Evolutionary conservation across 2,113 vertebrate genomes (phyloP), one percentile per base, ranked within the genome.

Genomic region (Pseudonaja textilis): DNA sequence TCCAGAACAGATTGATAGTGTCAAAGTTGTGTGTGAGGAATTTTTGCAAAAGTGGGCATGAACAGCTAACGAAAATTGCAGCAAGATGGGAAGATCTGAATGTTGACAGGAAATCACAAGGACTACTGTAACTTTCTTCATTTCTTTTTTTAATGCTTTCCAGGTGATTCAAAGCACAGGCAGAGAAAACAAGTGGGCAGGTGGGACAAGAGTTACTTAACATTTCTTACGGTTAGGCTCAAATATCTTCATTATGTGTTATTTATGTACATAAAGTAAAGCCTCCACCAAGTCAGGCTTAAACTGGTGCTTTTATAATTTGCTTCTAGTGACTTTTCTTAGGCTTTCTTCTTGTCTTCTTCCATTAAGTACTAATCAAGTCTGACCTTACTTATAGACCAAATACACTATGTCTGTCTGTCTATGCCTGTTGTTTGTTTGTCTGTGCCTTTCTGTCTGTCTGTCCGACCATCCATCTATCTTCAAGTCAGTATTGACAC

Each of bases 1-100:
- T 64, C 89, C 81, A 90, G 81, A 47, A 90, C 81, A 64, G 89
- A 87, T 52, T 93, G 92, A 52, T 11, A 86, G 74, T 90, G 74
- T 86, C 74, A 61, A 93, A 90, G 64, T 54, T 23, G 57, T 64
- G 86, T 90, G 26, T 42, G 23, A 2, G 29, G 45, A 14, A 26
- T 64, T 87, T 89, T 54, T 4, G 3, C 74, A 50, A 61, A 90
- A 57, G 39, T 23, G 56, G 45, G 25, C 26, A 74, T 47, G 26
- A 56, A 61, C 57, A 54, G 22, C 39, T n/a, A 54, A 88, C 20
- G n/a, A 42, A 69, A 52, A 55, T 42, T 55, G n/a, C 59, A 74
- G 23, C 42, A 52, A 56, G 50, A 39, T 25, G 29, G 39, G 6
- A 52, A 59, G 61, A 22, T 5, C 45, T 81, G 39, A 57, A 81